phyloP scores from a whole-genome alignment of 1,140 invertebrate genomes.

The Pararge aegeria region DNA sequence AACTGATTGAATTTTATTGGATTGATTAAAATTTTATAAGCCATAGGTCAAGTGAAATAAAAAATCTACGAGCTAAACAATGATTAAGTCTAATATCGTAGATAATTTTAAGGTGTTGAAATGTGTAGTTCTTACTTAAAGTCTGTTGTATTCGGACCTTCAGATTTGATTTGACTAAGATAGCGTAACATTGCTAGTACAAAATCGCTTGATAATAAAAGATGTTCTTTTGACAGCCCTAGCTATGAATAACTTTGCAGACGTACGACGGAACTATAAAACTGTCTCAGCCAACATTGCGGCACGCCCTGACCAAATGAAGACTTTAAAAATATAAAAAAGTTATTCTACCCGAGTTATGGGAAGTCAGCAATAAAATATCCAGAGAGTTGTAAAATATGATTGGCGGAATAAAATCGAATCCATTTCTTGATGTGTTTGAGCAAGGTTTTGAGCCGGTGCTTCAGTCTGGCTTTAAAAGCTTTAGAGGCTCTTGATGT shows the following conservation, averaged over 20 bases:
- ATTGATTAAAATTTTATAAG: too few species aligned
- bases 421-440: neutral
- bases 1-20: too few species aligned
- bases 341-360: slow-evolving; percentile 1
- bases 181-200: too few species aligned
- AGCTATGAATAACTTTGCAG: slow-evolving; percentile 16
- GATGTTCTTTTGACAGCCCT: neutral
- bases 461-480: neutral
- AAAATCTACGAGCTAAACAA: too few species aligned
- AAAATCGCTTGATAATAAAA: too few species aligned
- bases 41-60: too few species aligned
- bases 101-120: too few species aligned
- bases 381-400: slow-evolving; percentile 16
- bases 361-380: slow-evolving; percentile 22
- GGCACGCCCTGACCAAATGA: slow-evolving; percentile 13
- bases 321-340: neutral
- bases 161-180: too few species aligned
- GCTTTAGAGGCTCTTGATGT: neutral
- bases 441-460: neutral
- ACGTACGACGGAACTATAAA: slow-evolving; percentile 17
- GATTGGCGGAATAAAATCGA: slow-evolving; percentile 8
- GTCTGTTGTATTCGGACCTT: too few species aligned
- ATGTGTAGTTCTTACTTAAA: too few species aligned
- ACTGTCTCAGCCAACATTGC: slow-evolving; percentile 7
- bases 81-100: too few species aligned